Percentiles rank a stretch among this genome's conserved stretches.
phyloP scores from a whole-genome alignment of 2,113 vertebrate genomes.

The Anhinga anhinga region DNA sequence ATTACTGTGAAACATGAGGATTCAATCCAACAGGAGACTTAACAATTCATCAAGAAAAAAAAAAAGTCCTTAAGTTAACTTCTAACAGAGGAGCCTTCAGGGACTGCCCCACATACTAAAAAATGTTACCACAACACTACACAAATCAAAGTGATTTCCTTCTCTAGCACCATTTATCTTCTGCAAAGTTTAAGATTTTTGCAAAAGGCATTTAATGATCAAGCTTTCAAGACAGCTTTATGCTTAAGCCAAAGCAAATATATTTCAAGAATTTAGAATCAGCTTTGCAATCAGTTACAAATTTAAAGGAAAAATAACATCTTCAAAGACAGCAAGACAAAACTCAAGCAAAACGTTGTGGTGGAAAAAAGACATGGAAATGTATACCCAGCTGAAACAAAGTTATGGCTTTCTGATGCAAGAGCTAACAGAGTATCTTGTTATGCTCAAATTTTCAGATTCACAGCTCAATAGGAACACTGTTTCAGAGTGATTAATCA shows the following conservation, averaged over 20 bases:
- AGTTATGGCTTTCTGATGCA: neutral
- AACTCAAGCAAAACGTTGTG: neutral
- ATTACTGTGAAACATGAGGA: neutral
- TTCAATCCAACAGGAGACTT: neutral
- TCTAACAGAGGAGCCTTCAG: neutral
- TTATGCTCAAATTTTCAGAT: neutral
- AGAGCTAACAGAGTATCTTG: neutral
- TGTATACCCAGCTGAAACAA: neutral
- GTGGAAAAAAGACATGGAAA: neutral
- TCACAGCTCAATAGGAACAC: neutral
- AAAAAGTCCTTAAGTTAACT: neutral
- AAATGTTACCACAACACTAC: neutral
- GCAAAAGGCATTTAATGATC: neutral
- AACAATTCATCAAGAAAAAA: neutral
- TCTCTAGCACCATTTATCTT: neutral
- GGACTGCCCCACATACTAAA: neutral
- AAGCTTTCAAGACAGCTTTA: neutral
- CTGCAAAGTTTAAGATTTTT: neutral
- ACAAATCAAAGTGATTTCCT: neutral
- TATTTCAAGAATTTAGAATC: neutral
- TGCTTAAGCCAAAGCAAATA: neutral
- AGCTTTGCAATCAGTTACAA: neutral
- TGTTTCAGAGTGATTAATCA: neutral
- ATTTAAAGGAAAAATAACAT: neutral
- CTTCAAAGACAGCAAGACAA: neutral